Percentiles rank a stretch among this genome's conserved stretches.
These are phyloP conservation scores for Dasyornis broadbenti DNA, from an alignment of 2,113 vertebrate species.

Conservation along the genomic window DNA sequence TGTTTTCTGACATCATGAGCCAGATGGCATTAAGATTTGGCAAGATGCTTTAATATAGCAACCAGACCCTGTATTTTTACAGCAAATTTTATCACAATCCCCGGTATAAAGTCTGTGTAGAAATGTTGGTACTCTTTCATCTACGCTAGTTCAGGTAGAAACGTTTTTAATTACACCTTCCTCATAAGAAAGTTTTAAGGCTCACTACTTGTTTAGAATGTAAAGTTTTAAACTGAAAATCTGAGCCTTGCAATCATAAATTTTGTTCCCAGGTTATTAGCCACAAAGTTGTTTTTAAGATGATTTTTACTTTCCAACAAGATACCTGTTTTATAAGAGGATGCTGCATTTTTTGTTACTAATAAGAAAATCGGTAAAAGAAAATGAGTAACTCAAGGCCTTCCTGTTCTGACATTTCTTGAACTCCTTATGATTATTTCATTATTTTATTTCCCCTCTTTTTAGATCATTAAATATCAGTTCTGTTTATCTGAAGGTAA, in stretches of 20 bases:
- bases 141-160: neutral
- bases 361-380: conserved; percentile 67
- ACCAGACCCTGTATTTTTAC: neutral
- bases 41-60: neutral
- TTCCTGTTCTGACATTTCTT: conserved; percentile 79
- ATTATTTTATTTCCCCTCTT: conserved; percentile 86
- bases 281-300: neutral
- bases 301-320: neutral
- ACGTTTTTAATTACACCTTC: neutral
- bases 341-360: conserved; percentile 78
- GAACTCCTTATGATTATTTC: conserved; percentile 80
- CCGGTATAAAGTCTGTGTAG: neutral
- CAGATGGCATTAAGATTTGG: neutral
- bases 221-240: neutral
- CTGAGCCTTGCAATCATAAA: neutral
- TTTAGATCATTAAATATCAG: conserved; percentile 99
- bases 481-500: conserved; percentile 99
- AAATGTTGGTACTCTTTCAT: neutral
- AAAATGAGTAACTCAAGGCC: conserved; percentile 75
- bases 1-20: neutral
- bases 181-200: neutral
- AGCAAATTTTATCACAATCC: neutral
- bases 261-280: neutral
- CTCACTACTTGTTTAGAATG: neutral
- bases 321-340: conserved; percentile 61